These are phyloP conservation scores for Perognathus longimembris DNA, from an alignment of 2,113 vertebrate genomes.

Conservation along the genomic window DNA sequence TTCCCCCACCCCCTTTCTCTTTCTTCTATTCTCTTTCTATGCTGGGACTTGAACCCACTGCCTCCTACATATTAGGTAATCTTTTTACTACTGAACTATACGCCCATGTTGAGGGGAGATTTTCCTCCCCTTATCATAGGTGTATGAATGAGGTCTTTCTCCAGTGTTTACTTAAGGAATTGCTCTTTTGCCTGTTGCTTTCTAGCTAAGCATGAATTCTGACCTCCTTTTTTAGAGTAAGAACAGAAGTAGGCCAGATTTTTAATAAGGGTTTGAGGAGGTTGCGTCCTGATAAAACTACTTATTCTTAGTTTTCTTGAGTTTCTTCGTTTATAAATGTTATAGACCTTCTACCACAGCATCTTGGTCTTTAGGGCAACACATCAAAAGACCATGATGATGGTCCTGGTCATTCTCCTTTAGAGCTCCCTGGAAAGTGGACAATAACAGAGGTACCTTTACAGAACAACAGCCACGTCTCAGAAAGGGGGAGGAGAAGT, in stretches of 20 bases:
- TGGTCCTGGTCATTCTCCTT: no score
- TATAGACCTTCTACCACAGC: no score
- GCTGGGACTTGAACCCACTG: not conserved
- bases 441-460: no score
- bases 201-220: not conserved
- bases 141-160: not conserved
- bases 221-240: constrained; percentile 44
- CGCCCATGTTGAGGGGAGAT: not conserved
- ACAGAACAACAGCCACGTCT: no score
- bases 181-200: constrained; percentile 1
- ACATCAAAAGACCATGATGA: no score
- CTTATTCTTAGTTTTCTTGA: not conserved
- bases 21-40: not conserved
- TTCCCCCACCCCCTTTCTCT: no score
- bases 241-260: constrained; percentile 42
- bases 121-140: not conserved
- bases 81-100: not conserved
- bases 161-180: not conserved
- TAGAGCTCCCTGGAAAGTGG: no score
- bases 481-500: no score
- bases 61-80: not conserved
- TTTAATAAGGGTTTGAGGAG: constrained; percentile 15
- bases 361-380: no score
- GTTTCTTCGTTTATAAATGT: not conserved
- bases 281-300: not conserved